Evolutionary conservation across 1,140 invertebrate genomes (phyloP).

Genomic region (Helicoverpa zea): DNA sequence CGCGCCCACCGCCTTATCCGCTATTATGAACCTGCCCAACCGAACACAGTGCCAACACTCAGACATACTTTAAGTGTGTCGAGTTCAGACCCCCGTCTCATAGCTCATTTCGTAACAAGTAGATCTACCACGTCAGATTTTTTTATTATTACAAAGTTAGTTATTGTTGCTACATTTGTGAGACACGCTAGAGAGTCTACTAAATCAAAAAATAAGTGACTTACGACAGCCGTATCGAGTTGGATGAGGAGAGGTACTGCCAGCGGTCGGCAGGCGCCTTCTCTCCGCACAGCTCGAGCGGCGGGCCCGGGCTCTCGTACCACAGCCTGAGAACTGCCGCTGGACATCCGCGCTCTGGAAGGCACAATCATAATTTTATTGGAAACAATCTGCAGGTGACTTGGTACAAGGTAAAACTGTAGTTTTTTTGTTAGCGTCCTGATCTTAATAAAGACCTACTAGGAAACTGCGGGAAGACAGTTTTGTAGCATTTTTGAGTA

Average conservation of each 20-base stretch:
- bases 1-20: conserved; percentile 89
- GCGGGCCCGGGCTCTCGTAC: conserved; percentile 91
- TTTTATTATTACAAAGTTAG: neutral
- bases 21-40: conserved; percentile 89
- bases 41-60: neutral
- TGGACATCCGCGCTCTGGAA: conserved; percentile 94
- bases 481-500: too few relatives aligned
- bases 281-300: conserved; percentile 96
- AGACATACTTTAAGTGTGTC: too few relatives aligned
- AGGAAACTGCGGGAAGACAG: too few relatives aligned
- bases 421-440: too few relatives aligned
- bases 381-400: too few relatives aligned
- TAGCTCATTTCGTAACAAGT: too few relatives aligned
- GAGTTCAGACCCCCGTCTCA: too few relatives aligned
- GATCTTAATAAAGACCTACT: too few relatives aligned
- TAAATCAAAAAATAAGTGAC: conserved; percentile 48
- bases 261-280: conserved; percentile 91
- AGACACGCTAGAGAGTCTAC: neutral
- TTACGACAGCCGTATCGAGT: conserved; percentile 93
- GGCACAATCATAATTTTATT: neutral
- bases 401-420: too few relatives aligned
- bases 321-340: conserved; percentile 96
- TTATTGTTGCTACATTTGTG: neutral
- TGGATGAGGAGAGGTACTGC: conserved; percentile 94
- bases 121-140: neutral